Evolutionary conservation across 2,888 invertebrate species (phyloP).

Genomic region (Tholera decimalis): DNA sequence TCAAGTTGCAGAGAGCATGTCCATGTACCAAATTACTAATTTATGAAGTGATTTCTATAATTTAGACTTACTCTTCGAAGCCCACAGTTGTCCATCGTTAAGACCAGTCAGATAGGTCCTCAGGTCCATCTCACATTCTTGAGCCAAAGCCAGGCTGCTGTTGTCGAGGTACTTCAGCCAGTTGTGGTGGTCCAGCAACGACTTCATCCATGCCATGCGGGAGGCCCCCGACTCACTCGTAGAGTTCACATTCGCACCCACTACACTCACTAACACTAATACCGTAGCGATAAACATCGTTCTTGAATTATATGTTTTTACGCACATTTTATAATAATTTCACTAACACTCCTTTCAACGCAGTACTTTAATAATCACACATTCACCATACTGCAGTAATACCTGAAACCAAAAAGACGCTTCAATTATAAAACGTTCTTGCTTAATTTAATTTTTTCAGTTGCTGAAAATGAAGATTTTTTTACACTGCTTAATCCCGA

Average conservation of each 20-base stretch:
- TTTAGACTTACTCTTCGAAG: slow-evolving; percentile 94
- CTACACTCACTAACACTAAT: slow-evolving; percentile 85
- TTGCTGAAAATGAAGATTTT: slow-evolving; percentile 28
- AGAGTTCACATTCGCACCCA: slow-evolving; percentile 82
- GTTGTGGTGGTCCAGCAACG: slow-evolving; percentile 92
- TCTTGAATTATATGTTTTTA: slow-evolving; percentile 62
- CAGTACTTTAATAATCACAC: slow-evolving; percentile 40
- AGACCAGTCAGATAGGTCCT: slow-evolving; percentile 91
- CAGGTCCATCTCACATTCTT: slow-evolving; percentile 91
- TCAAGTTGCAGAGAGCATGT: too few relatives aligned
- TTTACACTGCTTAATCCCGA: slow-evolving; percentile 20
- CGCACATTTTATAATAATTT: slow-evolving; percentile 58
- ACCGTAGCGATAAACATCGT: slow-evolving; percentile 80
- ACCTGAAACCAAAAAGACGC: slow-evolving; percentile 67
- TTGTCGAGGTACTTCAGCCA: slow-evolving; percentile 88
- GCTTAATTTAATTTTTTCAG: slow-evolving; percentile 6
- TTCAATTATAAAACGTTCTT: slow-evolving; percentile 26
- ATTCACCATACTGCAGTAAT: slow-evolving; percentile 60
- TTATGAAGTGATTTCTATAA: neutral
- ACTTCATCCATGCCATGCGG: slow-evolving; percentile 92
- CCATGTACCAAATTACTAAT: too few relatives aligned
- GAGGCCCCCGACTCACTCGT: slow-evolving; percentile 72
- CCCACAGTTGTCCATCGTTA: slow-evolving; percentile 94
- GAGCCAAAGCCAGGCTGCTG: slow-evolving; percentile 82
- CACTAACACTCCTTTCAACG: slow-evolving; percentile 42